Evolutionary conservation across 2,113 vertebrate genomes (phyloP).

Genomic region (Cephalopholis sonnerati): DNA sequence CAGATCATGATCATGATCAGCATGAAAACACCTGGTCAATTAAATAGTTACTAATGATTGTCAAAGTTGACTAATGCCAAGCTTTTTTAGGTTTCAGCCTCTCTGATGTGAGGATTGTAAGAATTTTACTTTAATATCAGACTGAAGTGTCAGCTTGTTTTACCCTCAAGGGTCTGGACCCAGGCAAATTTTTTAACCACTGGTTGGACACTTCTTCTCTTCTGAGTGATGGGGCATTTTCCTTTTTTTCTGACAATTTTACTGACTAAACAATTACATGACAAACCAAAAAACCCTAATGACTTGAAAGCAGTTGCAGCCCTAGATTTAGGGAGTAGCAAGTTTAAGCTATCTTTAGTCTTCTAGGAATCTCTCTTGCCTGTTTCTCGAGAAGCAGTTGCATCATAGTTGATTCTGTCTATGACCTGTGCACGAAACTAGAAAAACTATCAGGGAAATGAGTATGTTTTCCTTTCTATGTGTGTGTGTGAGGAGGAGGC

Average conservation of each 20-base stretch:
- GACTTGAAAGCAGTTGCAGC: background rate
- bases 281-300: background rate
- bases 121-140: too few relatives aligned
- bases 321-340: background rate
- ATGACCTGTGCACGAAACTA: background rate
- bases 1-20: background rate
- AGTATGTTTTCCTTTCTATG: background rate
- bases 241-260: background rate
- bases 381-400: constrained; percentile 32
- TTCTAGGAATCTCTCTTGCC: background rate
- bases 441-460: background rate
- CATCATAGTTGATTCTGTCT: background rate
- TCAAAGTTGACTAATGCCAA: background rate
- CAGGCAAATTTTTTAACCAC: too few relatives aligned
- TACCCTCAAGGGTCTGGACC: too few relatives aligned
- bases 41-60: background rate
- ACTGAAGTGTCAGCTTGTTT: too few relatives aligned
- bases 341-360: background rate
- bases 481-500: background rate
- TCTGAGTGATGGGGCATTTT: background rate
- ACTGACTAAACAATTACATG: background rate
- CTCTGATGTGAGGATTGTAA: background rate
- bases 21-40: background rate
- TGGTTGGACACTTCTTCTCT: background rate
- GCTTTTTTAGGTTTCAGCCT: background rate